Conservation (phyloP, 2,797 vertebrate genomes). For the Poeciliopsis infans region DNA sequence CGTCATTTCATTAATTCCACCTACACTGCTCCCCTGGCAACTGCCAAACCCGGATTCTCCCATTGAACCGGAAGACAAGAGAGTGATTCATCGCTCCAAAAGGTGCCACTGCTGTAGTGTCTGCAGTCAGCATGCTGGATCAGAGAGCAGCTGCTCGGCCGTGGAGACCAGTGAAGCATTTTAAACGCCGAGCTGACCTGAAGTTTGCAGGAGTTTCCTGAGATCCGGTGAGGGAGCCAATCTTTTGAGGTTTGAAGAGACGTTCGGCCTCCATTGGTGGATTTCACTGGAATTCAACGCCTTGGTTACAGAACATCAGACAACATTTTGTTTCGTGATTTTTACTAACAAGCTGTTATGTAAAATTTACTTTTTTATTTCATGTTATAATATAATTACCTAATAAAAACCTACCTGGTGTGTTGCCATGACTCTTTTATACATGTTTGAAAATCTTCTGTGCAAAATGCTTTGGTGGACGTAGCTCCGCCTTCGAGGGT, state of each 20-base stretch:
- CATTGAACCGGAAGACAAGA: background rate
- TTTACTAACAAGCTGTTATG: background rate
- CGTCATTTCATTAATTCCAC: background rate
- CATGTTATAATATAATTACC: too few relatives aligned
- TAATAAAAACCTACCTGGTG: too few relatives aligned
- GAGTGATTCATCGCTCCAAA: background rate
- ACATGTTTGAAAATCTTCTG: too few relatives aligned
- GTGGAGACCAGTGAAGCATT: background rate
- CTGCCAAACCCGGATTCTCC: background rate
- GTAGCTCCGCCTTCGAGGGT: too few relatives aligned
- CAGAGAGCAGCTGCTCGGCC: background rate
- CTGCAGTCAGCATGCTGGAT: background rate
- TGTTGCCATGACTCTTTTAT: too few relatives aligned
- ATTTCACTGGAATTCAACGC: background rate
- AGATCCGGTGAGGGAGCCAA: background rate
- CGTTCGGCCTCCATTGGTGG: background rate
- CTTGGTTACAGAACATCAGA: background rate
- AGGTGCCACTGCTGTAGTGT: background rate
- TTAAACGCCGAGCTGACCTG: background rate
- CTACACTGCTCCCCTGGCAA: background rate
- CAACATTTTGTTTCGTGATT: background rate
- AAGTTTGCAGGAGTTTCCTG: background rate
- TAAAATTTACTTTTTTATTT: too few relatives aligned
- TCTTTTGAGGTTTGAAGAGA: background rate
- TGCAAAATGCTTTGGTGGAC: too few relatives aligned